phyloP scores from a whole-genome alignment of 2,797 vertebrate species.

The Sandelia bainsii region DNA sequence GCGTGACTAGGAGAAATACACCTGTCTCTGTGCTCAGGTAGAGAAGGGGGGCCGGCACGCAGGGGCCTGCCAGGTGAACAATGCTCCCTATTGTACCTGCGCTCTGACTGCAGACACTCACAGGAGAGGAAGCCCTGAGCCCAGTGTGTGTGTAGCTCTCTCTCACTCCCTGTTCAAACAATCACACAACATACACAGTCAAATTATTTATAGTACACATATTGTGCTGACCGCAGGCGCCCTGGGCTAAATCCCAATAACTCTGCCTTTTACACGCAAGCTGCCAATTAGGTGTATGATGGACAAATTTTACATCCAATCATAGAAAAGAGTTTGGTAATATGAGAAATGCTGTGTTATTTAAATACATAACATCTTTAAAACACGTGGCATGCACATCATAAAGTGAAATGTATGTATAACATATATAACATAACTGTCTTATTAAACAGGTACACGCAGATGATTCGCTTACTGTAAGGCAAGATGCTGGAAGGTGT shows the following conservation, averaged over 20 bases:
- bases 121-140: slow-evolving; percentile 85
- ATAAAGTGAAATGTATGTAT: not conserved
- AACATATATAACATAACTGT: not conserved
- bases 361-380: slow-evolving; percentile 9
- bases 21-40: slow-evolving; percentile 91
- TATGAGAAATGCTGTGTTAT: slow-evolving; percentile 3
- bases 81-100: slow-evolving; percentile 90
- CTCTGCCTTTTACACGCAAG: slow-evolving; percentile 85
- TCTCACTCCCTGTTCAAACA: slow-evolving; percentile 49
- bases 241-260: slow-evolving; percentile 75
- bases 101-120: slow-evolving; percentile 81
- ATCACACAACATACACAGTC: slow-evolving; percentile 62
- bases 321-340: slow-evolving; percentile 3
- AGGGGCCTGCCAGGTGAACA: slow-evolving; percentile 90
- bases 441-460: no score
- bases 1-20: slow-evolving; percentile 91
- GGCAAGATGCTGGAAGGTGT: not conserved
- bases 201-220: slow-evolving; percentile 82
- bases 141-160: slow-evolving; percentile 58
- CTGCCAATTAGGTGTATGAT: slow-evolving; percentile 78
- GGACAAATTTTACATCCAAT: slow-evolving; percentile 52
- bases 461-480: no score
- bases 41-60: slow-evolving; percentile 87
- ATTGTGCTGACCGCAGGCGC: slow-evolving; percentile 78
- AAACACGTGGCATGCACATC: slow-evolving; percentile 7